Conservation (phyloP, 2,888 invertebrate genomes). For the Seira ritae region DNA sequence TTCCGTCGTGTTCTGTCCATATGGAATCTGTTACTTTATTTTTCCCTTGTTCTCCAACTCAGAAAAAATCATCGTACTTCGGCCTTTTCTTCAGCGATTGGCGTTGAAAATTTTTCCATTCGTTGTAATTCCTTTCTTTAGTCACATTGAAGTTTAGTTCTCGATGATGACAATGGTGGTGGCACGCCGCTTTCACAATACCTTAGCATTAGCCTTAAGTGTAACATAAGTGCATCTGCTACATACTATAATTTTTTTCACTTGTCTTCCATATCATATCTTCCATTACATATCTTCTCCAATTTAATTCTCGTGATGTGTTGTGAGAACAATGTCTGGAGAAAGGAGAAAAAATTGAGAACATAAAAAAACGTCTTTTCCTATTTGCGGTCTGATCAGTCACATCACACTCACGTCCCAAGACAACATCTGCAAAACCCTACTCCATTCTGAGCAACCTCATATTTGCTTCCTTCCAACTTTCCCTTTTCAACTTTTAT, state of each 20-base stretch:
- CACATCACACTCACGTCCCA: constrained; percentile 63
- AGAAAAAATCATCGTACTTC: too few species aligned
- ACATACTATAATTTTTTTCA: constrained; percentile 39
- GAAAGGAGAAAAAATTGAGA: constrained; percentile 49
- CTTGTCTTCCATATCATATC: background rate
- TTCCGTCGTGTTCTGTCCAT: too few species aligned
- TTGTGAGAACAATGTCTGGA: constrained; percentile 27
- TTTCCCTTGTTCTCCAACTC: too few species aligned
- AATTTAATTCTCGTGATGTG: constrained; percentile 63
- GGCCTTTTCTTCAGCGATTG: too few species aligned
- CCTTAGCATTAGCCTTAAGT: constrained; percentile 17
- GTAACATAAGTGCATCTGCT: constrained; percentile 53
- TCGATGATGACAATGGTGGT: background rate
- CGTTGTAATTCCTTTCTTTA: background rate
- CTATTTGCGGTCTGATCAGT: constrained; percentile 64
- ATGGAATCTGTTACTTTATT: too few species aligned
- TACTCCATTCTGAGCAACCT: constrained; percentile 22
- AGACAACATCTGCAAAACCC: constrained; percentile 63
- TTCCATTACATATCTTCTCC: constrained; percentile 53
- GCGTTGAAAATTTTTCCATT: too few species aligned
- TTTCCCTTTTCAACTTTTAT: constrained; percentile 19
- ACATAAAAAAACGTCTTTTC: constrained; percentile 55
- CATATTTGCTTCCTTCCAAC: constrained; percentile 34
- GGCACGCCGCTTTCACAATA: background rate
- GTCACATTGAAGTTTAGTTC: background rate